Base-by-base conservation (phyloP, 2,888 invertebrate species). In the Phymatocera aterrima region DNA sequence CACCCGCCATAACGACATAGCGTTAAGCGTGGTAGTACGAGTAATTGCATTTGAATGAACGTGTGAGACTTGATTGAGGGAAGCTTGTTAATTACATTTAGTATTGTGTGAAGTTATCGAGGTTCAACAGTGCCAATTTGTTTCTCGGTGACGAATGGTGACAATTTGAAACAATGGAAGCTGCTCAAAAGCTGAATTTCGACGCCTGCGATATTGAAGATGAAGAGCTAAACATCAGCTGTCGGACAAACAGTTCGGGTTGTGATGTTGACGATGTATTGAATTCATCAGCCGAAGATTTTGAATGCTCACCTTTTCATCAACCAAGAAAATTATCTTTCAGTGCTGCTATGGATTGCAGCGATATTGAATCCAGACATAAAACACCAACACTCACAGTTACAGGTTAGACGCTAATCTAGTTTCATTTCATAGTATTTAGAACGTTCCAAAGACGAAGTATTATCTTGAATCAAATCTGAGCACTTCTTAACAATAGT, bases 201-300 rank as follows among this genome's bases (percentile, higher is more conserved):
- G 88, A 89, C 82, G 87, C 87, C 46, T 87, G 87, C 83, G 89
- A 89, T 81, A 86, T 89, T 80, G 89, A 88, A 82, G 92, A 93
- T 80, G 93, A 93, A 80, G 93, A 93, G 89, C 88, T 93, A 83
- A 93, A 93, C 80, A 92, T 91, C 84, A 93, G 93, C 91, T 87
- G 87, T 85, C 88, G 88, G 51, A 87, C 86, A 18, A 88, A 85
- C 79, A 92, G 91, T 83, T 93, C 94, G 79, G 92, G 92, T 82
- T 93, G 93, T 91, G 94, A 94, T 90, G 92, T 94, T 91, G 93
- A 94, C 87, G 93, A 93, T 87, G 91, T 92, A 34, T 93, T 93
- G 85, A 94, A 94, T 86, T 92, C 93, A 86, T 93, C 93, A 83
- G 92, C 92, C 79, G 94, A 92, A 72, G 91, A 93, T 89, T 90